Evolutionary conservation across 1,140 invertebrate genomes (phyloP), one percentile per base, ranked within the genome.

Genomic region (Latrodectus geometricus): DNA sequence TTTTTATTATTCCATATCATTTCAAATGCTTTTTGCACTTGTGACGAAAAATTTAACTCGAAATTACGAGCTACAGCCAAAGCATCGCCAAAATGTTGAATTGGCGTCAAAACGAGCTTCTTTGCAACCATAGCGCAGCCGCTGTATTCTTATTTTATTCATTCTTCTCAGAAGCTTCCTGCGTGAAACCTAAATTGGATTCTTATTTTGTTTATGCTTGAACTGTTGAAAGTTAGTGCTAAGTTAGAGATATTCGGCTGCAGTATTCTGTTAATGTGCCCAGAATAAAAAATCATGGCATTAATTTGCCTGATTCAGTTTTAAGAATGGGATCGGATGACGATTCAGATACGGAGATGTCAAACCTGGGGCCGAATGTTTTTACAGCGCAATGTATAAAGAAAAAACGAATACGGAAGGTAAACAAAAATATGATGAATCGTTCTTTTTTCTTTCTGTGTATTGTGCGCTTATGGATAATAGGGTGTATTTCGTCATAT

Each of bases 341-440:
- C 12, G 48, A 54, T 54, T 81, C 78, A 8, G 65, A 73, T 15
- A 95, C 95, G 95, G 95, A 96, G 91, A 92, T 96, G 89, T 94
- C 95, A 56, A 81, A 81, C 70, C 70, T 81, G 78, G 92, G 90
- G 81, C 92, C 93, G 88, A 93, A 92, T 9, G 97, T 99, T 90
- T 99, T 97, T 92, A 97, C 97, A 87, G 97, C 97, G 86, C 97
- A 99, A 93, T 94, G 96, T 91, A 98, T 99, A 89, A 95, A 96
- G 92, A 97, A 97, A 92, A 97, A 97, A 92, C 94, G 97, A 91
- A 94, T 95, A 91, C 94, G 95, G 92, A 96, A 95, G 94, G 96
- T 98, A 94, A 94, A 81, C 68, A 70, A 54, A n/a, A 78, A 35
- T 15, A 35, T 8, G 17, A 48, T 21, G 20, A 5, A 9, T 14